These are phyloP conservation scores for Potorous gilbertii DNA, from an alignment of 2,797 vertebrate genomes.

Conservation along the genomic window DNA sequence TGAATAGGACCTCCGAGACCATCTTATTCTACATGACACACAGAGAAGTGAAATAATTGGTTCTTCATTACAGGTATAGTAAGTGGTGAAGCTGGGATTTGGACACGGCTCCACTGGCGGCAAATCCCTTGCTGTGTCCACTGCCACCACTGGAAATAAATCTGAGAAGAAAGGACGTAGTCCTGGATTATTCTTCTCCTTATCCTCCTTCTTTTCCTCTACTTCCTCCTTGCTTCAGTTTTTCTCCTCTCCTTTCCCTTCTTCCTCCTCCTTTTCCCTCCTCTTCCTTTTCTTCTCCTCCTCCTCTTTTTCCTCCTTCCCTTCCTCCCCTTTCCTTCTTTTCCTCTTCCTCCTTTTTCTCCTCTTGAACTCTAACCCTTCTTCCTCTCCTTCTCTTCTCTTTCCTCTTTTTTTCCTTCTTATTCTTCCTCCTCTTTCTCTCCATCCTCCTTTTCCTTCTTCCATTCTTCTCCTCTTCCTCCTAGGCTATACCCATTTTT, in stretches of 20 bases:
- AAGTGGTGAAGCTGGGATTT: slow-evolving; percentile 3
- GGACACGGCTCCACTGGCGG: not conserved
- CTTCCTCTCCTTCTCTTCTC: no score
- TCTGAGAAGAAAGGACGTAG: not conserved
- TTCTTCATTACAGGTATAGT: not conserved
- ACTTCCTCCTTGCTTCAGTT: not conserved
- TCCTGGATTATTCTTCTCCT: not conserved
- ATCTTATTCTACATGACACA: not conserved
- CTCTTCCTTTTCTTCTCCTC: not conserved
- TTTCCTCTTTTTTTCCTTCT: no score
- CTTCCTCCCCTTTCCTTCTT: not conserved
- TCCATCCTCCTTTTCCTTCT: no score
- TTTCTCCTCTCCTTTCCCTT: not conserved
- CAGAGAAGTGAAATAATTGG: not conserved
- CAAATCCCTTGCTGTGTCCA: not conserved
- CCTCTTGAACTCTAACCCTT: no score
- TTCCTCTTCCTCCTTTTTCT: not conserved
- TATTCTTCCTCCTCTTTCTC: no score
- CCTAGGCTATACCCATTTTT: not conserved
- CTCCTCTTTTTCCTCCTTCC: not conserved
- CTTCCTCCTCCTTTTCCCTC: no score
- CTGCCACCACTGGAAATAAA: not conserved
- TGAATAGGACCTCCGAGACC: not conserved
- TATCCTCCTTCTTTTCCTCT: not conserved
- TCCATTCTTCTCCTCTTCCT: not conserved